phyloP scores from a whole-genome alignment of 2,888 invertebrate genomes.

The Branchipolynoe longqiensis region DNA sequence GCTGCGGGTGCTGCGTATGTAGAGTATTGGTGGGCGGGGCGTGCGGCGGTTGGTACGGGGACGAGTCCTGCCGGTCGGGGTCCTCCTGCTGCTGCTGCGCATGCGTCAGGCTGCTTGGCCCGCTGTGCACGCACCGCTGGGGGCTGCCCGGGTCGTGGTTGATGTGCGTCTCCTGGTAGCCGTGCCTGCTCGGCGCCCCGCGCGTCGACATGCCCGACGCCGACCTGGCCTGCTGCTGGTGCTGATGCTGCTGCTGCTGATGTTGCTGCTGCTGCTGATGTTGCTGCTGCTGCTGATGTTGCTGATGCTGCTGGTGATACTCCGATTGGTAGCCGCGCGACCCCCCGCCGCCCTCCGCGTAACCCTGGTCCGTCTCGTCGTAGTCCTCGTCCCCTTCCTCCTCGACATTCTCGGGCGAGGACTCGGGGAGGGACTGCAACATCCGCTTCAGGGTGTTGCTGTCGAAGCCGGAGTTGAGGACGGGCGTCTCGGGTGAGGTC shows the following conservation, averaged over 20 bases:
- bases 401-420: conserved; percentile 21
- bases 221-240: conserved; percentile 19
- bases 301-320: too few species aligned
- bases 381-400: conserved; percentile 4
- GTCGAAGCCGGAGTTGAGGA: conserved; percentile 84
- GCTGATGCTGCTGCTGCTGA: too few species aligned
- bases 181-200: not conserved
- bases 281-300: too few species aligned
- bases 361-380: conserved; percentile 7
- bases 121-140: conserved; percentile 28
- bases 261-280: too few species aligned
- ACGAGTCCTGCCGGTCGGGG: conserved; percentile 4
- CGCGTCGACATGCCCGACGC: conserved; percentile 29
- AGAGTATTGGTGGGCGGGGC: not conserved
- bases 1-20: not conserved
- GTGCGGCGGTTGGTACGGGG: conserved; percentile 20
- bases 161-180: conserved; percentile 48
- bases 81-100: too few species aligned
- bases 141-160: conserved; percentile 42
- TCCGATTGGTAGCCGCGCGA: not conserved
- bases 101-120: conserved; percentile 53
- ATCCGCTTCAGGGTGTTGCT: conserved; percentile 94
- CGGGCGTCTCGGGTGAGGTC: conserved; percentile 67
- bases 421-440: conserved; percentile 92
- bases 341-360: not conserved